Evolutionary conservation across 2,888 invertebrate species (phyloP).

Genomic region (Allophyes oxyacanthae): DNA sequence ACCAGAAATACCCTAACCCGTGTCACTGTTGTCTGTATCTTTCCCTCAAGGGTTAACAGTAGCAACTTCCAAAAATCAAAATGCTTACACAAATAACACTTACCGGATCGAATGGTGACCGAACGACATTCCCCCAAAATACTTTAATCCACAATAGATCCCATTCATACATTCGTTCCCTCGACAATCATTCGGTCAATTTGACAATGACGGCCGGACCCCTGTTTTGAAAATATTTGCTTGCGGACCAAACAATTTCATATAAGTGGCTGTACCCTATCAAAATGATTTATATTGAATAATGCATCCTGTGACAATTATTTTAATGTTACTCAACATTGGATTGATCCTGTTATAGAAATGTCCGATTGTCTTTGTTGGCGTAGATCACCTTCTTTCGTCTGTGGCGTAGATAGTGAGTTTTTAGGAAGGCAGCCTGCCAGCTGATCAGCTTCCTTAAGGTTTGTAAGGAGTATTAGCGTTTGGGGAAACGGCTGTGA

Average conservation of each 20-base stretch:
- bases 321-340: slow-evolving; percentile 37
- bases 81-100: slow-evolving; percentile 19
- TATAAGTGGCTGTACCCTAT: slow-evolving; percentile 76
- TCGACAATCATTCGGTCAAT: slow-evolving; percentile 85
- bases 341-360: slow-evolving; percentile 10
- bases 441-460: no score
- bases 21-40: no score
- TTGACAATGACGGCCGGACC: slow-evolving; percentile 80
- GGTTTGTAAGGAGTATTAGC: no score
- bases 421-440: no score
- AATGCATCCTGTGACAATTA: slow-evolving; percentile 72
- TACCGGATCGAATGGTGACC: slow-evolving; percentile 23
- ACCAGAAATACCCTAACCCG: no score
- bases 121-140: slow-evolving; percentile 45
- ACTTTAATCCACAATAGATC: slow-evolving; percentile 58
- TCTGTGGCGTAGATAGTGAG: no score
- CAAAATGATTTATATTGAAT: slow-evolving; percentile 82
- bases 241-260: slow-evolving; percentile 80
- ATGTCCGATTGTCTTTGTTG: neutral
- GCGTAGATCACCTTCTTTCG: no score
- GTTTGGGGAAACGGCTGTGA: no score
- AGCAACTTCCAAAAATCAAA: slow-evolving; percentile 5
- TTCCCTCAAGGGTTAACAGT: neutral
- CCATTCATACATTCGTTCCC: slow-evolving; percentile 68
- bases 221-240: slow-evolving; percentile 87